These are phyloP conservation scores for Aramus guarauna DNA, from an alignment of 2,113 vertebrate species.

Conservation along the genomic window DNA sequence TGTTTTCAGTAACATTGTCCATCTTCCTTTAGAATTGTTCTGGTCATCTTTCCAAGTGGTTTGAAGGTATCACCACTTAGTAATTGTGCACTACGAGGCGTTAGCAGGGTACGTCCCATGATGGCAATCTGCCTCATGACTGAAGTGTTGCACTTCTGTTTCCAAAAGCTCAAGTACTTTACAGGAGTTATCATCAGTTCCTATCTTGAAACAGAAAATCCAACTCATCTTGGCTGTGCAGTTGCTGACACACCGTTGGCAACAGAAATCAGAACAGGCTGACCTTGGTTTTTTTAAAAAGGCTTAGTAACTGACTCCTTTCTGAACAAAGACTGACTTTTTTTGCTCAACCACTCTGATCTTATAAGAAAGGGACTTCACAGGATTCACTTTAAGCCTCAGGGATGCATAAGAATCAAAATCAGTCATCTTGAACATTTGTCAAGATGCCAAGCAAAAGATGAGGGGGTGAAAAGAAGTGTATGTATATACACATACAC, in stretches of 20 bases:
- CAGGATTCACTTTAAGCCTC: not conserved
- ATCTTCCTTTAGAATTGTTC: not conserved
- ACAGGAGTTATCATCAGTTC: not conserved
- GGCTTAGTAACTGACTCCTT: not conserved
- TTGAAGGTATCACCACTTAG: not conserved
- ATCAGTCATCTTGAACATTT: not conserved
- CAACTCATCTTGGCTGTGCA: not conserved
- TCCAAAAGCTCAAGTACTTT: not conserved
- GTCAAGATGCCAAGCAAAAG: not conserved
- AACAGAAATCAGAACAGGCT: not conserved
- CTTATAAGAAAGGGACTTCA: not conserved
- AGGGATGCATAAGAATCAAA: not conserved
- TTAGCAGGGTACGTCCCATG: not conserved
- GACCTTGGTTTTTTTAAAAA: not conserved
- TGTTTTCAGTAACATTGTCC: not conserved
- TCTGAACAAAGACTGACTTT: not conserved
- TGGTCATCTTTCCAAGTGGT: not conserved
- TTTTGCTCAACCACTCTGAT: not conserved
- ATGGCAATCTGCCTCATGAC: not conserved
- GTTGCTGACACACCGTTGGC: not conserved
- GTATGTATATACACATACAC: not conserved
- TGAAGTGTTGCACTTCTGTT: not conserved
- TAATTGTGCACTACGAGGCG: accelerated
- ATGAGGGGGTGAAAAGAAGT: not conserved
- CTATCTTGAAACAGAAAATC: not conserved